Conservation (phyloP, 2,113 vertebrate genomes). For the Lasiurus cinereus region DNA sequence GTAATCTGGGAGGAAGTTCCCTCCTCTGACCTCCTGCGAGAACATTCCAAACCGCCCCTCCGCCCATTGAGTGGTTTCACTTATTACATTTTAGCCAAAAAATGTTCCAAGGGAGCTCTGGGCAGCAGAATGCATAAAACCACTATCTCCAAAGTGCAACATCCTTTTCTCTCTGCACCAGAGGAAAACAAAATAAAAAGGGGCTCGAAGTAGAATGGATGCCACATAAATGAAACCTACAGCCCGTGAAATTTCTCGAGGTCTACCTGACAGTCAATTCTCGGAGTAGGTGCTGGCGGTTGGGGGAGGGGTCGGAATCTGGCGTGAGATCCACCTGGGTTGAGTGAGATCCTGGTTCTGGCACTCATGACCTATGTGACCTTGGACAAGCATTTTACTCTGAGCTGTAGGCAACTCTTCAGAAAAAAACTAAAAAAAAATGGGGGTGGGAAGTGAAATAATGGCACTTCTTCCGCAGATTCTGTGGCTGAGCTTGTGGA, state of each 20-base stretch:
- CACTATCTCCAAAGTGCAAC: constrained; percentile 44
- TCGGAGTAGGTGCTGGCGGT: not conserved
- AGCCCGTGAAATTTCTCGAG: not conserved
- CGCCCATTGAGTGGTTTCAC: constrained; percentile 10
- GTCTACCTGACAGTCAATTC: not conserved
- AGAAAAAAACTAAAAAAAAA: not conserved
- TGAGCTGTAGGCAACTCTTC: not conserved
- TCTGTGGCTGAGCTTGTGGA: not conserved
- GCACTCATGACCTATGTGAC: not conserved
- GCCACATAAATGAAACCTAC: not conserved
- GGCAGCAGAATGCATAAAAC: constrained; percentile 39
- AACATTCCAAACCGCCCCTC: not conserved
- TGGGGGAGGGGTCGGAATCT: not conserved
- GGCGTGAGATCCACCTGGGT: too few species aligned
- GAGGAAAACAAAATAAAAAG: constrained; percentile 55
- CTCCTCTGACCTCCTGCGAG: not conserved
- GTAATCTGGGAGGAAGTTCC: not conserved
- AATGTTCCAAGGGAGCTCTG: constrained; percentile 36
- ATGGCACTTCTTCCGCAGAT: too few species aligned
- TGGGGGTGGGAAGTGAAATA: not conserved
- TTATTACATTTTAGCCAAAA: constrained; percentile 62
- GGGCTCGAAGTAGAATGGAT: not conserved
- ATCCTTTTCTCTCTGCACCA: constrained; percentile 33
- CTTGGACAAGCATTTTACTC: not conserved
- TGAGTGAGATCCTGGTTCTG: not conserved